Base-by-base conservation (phyloP, 92 coral and sea anemone species). In the Phenganax subtilis region DNA sequence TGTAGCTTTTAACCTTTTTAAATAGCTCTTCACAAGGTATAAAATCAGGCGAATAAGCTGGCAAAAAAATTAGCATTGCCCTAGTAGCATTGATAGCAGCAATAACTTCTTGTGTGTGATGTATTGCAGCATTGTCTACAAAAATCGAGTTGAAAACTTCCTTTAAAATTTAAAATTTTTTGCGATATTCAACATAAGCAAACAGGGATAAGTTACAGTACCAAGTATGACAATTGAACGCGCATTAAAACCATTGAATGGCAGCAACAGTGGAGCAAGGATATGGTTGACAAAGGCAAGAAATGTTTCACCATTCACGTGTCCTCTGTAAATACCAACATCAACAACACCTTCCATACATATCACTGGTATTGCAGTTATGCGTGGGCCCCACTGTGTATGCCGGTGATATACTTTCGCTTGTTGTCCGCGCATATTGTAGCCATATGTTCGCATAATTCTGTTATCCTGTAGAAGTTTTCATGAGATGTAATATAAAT, bases 21-120 rank as follows among this genome's bases (percentile, higher is more conserved):
- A 85, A 79, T 0, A 85, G 78, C 64, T 79, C 85, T 69, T 85
- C 84, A 12, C 78, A 78, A 0, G 88, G 80, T 80, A 80, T 85
- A 51, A 70, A 71, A 76, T 85, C 88, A 8, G 88, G 84, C 70
- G 72, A 68, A 55, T 80, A 79, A 0, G 80, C 80, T 51, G 84
- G 88, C 57, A 78, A 76, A 76, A 20, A 75, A 84, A 9, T 69
- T 54, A 37, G 72, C 53, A 82, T 11, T 30, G 71, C 85, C 62
- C 85, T 77, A 52, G 80, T 82, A 27, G 61, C 53, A 52, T 54
- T 66, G 75, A 82, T 82, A 29, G 85, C 72, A 57, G 70, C 59
- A 3, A 81, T 30, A 5, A 51, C 71, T 44, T 55, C 75, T n/a
- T 75, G 81, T 9, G 81, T 75, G 76, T 84, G 86, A 55, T 74